Conservation (phyloP, 2,113 vertebrate genomes). For the Crotalus viridis region DNA sequence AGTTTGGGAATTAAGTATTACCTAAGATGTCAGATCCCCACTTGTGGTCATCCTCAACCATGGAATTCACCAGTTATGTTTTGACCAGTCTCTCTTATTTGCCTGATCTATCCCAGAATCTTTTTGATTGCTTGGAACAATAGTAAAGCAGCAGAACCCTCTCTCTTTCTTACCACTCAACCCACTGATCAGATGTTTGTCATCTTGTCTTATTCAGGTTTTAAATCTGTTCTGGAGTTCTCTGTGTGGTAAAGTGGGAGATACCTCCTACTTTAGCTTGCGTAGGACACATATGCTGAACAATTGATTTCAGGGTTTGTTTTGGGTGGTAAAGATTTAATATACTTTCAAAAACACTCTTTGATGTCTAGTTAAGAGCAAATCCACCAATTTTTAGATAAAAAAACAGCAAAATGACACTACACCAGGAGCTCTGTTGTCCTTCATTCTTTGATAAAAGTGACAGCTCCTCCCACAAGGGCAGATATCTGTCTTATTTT, state of each 20-base stretch:
- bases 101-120: background rate
- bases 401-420: background rate
- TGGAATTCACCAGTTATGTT: background rate
- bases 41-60: background rate
- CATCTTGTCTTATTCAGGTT: background rate
- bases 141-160: background rate
- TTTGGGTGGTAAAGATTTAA: background rate
- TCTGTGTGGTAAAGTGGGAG: background rate
- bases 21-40: background rate
- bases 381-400: background rate
- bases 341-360: background rate
- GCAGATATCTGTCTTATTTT: background rate
- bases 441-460: background rate
- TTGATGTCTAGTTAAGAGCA: background rate
- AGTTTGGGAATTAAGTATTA: background rate
- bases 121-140: background rate
- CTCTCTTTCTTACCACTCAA: background rate
- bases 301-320: background rate
- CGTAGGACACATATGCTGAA: background rate
- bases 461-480: background rate
- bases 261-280: background rate
- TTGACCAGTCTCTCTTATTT: background rate
- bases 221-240: background rate
- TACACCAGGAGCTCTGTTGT: background rate
- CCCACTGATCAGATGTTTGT: background rate